A percentile compares a stretch with the other conserved stretches of the same genome.
Evolutionary conservation across 2,113 vertebrate species (phyloP).

Genomic region (Maccullochella peelii): DNA sequence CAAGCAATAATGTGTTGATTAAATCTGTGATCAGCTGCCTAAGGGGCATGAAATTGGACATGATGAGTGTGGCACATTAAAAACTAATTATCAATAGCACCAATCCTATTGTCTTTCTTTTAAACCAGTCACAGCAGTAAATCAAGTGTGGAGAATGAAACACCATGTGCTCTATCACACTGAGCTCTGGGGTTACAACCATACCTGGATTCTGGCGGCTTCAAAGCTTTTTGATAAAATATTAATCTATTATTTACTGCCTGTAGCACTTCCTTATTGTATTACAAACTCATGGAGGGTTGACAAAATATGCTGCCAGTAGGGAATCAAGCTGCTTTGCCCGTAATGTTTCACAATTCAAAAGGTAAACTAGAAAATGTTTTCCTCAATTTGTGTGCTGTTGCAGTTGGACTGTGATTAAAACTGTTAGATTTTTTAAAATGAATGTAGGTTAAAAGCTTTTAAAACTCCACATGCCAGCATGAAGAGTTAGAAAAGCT

Average conservation of each 20-base stretch:
- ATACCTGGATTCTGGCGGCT: conserved; percentile 51
- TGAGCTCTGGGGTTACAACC: conserved; percentile 50
- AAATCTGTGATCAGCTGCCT: conserved; percentile 82
- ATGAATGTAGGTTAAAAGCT: neutral
- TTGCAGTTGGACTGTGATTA: neutral
- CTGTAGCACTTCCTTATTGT: conserved; percentile 47
- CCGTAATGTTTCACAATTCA: neutral
- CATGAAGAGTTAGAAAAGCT: neutral
- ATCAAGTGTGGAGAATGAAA: conserved; percentile 77
- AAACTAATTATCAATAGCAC: conserved; percentile 84
- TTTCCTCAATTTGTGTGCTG: neutral
- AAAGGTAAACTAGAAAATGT: neutral
- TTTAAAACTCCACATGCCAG: neutral
- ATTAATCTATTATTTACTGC: conserved; percentile 48
- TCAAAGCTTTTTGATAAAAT: conserved; percentile 45
- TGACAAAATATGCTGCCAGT: conserved; percentile 24
- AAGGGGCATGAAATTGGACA: conserved; percentile 85
- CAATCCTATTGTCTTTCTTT: conserved; percentile 78
- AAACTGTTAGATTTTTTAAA: neutral
- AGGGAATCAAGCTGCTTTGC: conserved; percentile 6
- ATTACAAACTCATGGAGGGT: conserved; percentile 4
- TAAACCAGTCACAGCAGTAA: conserved; percentile 62
- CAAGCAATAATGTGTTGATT: conserved; percentile 81
- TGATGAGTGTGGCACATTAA: conserved; percentile 86
- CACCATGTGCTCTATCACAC: conserved; percentile 53